A percentile compares a stretch with the other conserved stretches of the same genome.
phyloP scores from a whole-genome alignment of 2,113 vertebrate genomes.

The Psophia crepitans region DNA sequence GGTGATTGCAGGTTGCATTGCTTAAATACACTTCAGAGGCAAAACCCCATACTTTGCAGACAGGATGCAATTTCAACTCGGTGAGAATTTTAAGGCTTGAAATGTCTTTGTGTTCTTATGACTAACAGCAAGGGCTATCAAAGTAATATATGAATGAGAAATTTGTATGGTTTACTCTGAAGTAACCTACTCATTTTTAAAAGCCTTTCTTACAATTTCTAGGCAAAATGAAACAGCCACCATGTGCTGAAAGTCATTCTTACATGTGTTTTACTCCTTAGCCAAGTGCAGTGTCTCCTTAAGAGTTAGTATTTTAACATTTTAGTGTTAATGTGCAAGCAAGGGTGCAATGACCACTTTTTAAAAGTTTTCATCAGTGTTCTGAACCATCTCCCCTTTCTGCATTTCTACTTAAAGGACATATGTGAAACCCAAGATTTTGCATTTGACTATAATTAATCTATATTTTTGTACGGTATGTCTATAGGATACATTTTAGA shows the following conservation, averaged over 20 bases:
- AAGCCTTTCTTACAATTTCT: neutral
- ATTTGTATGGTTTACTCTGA: neutral
- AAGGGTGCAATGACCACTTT: neutral
- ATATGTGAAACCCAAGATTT: neutral
- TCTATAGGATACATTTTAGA: neutral
- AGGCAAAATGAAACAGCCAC: neutral
- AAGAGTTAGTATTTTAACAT: neutral
- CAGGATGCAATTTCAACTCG: neutral
- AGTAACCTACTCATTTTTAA: neutral
- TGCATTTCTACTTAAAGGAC: neutral
- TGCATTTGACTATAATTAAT: neutral
- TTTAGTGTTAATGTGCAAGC: neutral
- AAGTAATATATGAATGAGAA: neutral
- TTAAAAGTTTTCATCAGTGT: neutral
- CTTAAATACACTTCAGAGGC: neutral
- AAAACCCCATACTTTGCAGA: neutral
- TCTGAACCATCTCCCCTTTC: neutral
- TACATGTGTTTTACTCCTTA: neutral
- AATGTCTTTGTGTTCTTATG: neutral
- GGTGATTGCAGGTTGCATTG: neutral
- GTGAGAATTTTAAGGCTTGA: neutral
- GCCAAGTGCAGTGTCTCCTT: neutral
- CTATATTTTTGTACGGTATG: neutral
- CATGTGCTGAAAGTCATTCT: neutral
- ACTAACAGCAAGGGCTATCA: neutral